Evolutionary conservation across 2,888 invertebrate species (phyloP).

Genomic region (Caenorhabditis afra): DNA sequence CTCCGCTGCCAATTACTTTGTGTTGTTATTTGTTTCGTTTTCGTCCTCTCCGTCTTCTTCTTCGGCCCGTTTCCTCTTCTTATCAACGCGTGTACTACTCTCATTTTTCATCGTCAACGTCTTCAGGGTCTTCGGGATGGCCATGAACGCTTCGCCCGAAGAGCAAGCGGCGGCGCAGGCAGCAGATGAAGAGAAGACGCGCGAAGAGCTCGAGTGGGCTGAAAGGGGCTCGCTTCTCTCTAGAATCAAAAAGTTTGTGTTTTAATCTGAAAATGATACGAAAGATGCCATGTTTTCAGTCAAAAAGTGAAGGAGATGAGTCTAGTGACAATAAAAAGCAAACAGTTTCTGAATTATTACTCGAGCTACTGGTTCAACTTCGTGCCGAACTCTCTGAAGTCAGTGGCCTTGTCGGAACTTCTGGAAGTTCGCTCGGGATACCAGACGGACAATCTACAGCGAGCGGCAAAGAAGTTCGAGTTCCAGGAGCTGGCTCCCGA

Average conservation of each 20-base stretch:
- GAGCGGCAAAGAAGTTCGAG: conserved; percentile 71
- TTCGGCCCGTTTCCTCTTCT: conserved; percentile 4
- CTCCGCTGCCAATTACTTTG: conserved; percentile 26
- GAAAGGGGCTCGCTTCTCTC: conserved; percentile 60
- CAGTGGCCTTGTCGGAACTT: conserved; percentile 75
- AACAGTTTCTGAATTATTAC: conserved; percentile 64
- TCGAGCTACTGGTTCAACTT: conserved; percentile 63
- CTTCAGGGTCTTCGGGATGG: conserved; percentile 17
- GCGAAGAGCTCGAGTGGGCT: conserved; percentile 63
- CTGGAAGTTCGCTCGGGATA: conserved; percentile 80
- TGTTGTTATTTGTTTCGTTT: conserved; percentile 25
- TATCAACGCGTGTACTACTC: conserved; percentile 6
- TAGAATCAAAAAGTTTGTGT: conserved; percentile 61
- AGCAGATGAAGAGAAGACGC: conserved; percentile 55
- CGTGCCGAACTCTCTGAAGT: conserved; percentile 65
- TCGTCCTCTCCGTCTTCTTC: conserved; percentile 5
- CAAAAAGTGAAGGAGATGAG: conserved; percentile 59
- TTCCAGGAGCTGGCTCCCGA: conserved; percentile 78
- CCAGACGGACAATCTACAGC: conserved; percentile 77
- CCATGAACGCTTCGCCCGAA: conserved; percentile 48
- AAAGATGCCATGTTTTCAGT: conserved; percentile 46
- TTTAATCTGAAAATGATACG: neutral
- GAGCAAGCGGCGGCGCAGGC: conserved; percentile 51
- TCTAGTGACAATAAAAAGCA: conserved; percentile 58
- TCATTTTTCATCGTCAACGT: neutral